A percentile compares a stretch with the other conserved stretches of the same genome.
These are phyloP conservation scores for Clupea harengus DNA, from an alignment of 2,113 vertebrate genomes.

Conservation along the genomic window DNA sequence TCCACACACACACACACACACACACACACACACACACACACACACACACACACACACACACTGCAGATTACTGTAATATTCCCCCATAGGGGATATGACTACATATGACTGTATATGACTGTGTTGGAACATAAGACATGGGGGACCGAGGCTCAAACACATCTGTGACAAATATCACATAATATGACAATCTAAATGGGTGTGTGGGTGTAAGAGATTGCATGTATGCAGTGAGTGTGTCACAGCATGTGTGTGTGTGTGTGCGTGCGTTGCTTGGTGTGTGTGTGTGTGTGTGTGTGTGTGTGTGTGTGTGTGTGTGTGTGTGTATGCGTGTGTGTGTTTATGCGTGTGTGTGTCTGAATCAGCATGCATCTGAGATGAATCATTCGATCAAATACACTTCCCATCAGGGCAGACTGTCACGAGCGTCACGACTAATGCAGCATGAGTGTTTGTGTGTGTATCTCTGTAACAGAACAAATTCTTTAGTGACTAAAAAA, in stretches of 20 bases:
- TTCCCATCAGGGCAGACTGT: not conserved
- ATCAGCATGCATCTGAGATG: not conserved
- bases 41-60: not conserved
- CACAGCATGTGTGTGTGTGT: not conserved
- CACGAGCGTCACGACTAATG: not conserved
- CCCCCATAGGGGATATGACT: too few species aligned
- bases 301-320: conserved; percentile 17
- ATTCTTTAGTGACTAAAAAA: not conserved
- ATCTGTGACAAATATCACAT: too few species aligned
- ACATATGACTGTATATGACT: not conserved
- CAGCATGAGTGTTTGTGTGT: not conserved
- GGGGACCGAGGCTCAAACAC: too few species aligned
- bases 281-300: not conserved
- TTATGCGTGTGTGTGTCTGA: conserved; percentile 1
- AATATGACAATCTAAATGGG: too few species aligned
- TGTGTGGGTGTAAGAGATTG: not conserved
- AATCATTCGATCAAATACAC: not conserved
- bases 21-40: conserved; percentile 11
- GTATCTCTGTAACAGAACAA: not conserved
- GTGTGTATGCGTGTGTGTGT: conserved; percentile 12
- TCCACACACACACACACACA: not conserved
- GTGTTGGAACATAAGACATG: too few species aligned
- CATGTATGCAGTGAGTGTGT: not conserved
- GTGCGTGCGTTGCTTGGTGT: too few species aligned
- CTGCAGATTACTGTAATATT: too few species aligned